Evolutionary conservation across 2,888 invertebrate species (phyloP).

Genomic region (Lamellibrachia columna): DNA sequence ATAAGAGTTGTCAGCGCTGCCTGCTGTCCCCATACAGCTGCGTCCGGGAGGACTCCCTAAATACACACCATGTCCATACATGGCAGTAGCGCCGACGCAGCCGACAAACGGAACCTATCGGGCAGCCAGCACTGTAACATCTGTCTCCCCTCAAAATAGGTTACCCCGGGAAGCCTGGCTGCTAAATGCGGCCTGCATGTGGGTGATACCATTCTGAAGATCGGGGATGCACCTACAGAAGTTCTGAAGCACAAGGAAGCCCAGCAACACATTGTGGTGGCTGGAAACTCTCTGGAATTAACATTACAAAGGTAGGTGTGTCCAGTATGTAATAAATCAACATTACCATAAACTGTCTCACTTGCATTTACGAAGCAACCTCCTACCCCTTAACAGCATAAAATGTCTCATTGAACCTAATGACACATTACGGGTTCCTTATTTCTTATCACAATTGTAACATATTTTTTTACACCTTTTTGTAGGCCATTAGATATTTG

Average conservation of each 20-base stretch:
- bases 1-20: background rate
- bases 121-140: background rate
- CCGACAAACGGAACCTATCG: conserved; percentile 9
- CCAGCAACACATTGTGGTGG: conserved; percentile 58
- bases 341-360: background rate
- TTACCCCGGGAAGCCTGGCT: conserved; percentile 63
- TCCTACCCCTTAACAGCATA: background rate
- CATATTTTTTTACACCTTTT: background rate
- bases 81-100: background rate
- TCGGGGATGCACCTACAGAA: conserved; percentile 55
- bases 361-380: background rate
- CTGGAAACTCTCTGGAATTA: conserved; percentile 62
- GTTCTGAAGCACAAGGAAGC: conserved; percentile 62
- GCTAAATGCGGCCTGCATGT: conserved; percentile 62
- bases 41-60: conserved; percentile 3
- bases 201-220: conserved; percentile 63
- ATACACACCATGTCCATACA: conserved; percentile 10
- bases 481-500: background rate
- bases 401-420: background rate
- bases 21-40: background rate
- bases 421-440: background rate
- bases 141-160: conserved; percentile 47
- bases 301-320: conserved; percentile 56
- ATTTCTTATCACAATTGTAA: background rate
- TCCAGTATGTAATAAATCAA: background rate